Evolutionary conservation across 2,113 vertebrate species (phyloP), one percentile per base, ranked within the genome.

Genomic region (Odocoileus virginianus): DNA sequence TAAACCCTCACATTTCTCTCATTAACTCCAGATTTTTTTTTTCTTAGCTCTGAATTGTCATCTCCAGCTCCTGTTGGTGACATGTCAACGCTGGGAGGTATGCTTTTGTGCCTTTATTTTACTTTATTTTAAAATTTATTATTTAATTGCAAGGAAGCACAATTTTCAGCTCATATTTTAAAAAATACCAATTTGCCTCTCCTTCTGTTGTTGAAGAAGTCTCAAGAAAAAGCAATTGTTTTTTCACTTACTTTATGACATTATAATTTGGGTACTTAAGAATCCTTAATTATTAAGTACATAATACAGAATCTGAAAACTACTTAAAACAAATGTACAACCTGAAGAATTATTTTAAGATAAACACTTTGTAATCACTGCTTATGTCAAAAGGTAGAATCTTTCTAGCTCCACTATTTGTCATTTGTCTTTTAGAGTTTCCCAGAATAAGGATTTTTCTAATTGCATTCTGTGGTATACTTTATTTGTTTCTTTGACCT

Each of bases 1-100:
- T 92, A 86, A 60, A 50, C 15, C n/a, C 21, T 78, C 14, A 97
- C 81, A 40, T 82, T 97, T 86, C 93, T 58, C 88, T 98, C 25
- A 81, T 94, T 98, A 95, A 91, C 58, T n/a, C 7, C 40, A 93
- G 67, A 85, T 14, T 87, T 94, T 67, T 97, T 95, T 97, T 7
- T 97, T 92, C 87, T 58, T 87, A 98, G 98, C 33, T 95, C 94
- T 94, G 98, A 98, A 84, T 96, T 98, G 85, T 97, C 98, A 85
- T 97, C 98, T 97, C 89, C 97, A 36, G 92, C 97, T 98, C 97
- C 8, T 15, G 79, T 89, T 96, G 87, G 45, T 61, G 98, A 98
- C 84, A 86, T 95, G 52, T 98, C 99, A 45, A 98, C 99, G 43
- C 45, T 98, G 57, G 98, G 94, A 99, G 99, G 99, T 99, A 96